Base-by-base conservation (phyloP, 2,888 invertebrate species). In the Lasioglossum figueresi region DNA sequence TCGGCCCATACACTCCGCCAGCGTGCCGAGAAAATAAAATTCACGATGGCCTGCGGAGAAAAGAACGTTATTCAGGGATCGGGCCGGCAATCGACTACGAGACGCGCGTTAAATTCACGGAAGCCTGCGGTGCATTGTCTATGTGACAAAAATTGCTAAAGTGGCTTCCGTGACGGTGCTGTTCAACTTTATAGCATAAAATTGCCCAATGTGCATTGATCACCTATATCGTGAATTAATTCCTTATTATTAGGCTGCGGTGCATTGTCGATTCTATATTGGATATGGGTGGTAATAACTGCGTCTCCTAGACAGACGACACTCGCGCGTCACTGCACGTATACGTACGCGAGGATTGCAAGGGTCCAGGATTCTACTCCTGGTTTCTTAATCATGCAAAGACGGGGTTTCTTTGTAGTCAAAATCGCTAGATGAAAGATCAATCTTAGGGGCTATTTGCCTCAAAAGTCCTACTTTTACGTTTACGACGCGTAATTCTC, bases 51-150 rank as follows among this genome's bases (percentile, higher is more conserved):
- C 40, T 23, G 31, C 10, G 2, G 31, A 31, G 37, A 43, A 63
- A 63, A 63, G 63, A 31, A 40, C 66, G 66, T 68, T 68, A 68
- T 68, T 68, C 66, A 37, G 34, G 34, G 66, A 68, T 68, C 66
- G 8, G 10, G 37, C 19, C 23, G 34, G 40, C 68, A 68, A 40
- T 68, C 37, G 37, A 68, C 63, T 63, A 31, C 31, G 63, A 68
- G 68, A 66, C 66, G 66, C 66, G 66, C 66, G 66, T 66, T 66
- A 34, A 66, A 66, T 66, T 66, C 34, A 66, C 31, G 66, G 66
- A 19, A 23, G 27, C 16, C 63, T 63, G 63, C 63, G 16, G 63
- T 31, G 31, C 63, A 63, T 31, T 63, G 63, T 63, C 63, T 63
- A 31, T 27, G 14, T 6, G 31, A 63, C 31, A 16, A 63, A 63